phyloP scores from a whole-genome alignment of 2,113 vertebrate species.

The Cyanistes caeruleus region DNA sequence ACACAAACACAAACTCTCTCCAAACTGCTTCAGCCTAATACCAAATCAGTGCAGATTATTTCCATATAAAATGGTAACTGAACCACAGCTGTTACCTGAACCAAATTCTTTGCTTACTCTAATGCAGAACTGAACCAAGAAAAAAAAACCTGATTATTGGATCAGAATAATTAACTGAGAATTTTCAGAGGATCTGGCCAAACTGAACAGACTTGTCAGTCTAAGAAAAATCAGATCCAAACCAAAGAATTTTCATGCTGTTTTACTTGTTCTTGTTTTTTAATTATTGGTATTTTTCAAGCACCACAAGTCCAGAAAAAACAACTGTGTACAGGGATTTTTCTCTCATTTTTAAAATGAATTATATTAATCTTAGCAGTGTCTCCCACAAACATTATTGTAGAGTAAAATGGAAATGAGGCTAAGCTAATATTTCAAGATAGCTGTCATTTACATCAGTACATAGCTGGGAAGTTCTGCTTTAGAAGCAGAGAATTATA shows the following conservation, averaged over 20 bases:
- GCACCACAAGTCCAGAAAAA: not conserved
- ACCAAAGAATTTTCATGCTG: not conserved
- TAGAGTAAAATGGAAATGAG: not conserved
- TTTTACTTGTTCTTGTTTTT: not conserved
- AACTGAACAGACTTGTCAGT: not conserved
- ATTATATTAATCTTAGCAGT: not conserved
- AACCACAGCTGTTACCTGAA: not conserved
- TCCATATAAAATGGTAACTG: not conserved
- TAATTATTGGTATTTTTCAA: not conserved
- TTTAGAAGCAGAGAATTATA: not conserved
- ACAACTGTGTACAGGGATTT: not conserved
- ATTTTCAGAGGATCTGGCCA: not conserved
- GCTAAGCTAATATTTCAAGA: not conserved
- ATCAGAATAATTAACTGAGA: not conserved
- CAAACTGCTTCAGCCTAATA: not conserved
- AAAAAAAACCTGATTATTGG: not conserved
- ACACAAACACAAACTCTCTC: not conserved
- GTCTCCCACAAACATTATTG: not conserved
- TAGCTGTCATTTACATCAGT: not conserved
- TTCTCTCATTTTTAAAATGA: not conserved
- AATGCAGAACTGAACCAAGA: not conserved
- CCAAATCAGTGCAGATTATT: not conserved
- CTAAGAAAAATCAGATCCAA: not conserved
- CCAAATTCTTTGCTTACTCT: not conserved
- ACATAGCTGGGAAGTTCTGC: not conserved